These are phyloP conservation scores for Platorchestia sp. DNA, from an alignment of 1,140 invertebrate species.

Conservation along the genomic window DNA sequence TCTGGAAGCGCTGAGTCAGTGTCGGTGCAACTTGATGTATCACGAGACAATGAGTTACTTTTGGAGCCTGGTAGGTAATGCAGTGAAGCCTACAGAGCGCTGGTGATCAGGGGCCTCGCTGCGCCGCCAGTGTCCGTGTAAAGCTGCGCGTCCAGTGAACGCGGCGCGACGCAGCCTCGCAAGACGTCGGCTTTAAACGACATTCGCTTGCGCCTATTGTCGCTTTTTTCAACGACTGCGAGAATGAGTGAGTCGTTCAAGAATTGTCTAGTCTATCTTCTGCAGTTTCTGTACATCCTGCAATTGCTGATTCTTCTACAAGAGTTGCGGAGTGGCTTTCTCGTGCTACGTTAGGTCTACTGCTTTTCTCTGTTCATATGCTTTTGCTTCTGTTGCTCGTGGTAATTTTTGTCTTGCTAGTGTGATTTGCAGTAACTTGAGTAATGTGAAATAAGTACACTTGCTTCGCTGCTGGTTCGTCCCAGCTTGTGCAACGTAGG, in stretches of 20 bases:
- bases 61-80: too few relatives aligned
- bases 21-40: background rate
- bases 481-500: background rate
- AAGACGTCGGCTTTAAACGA: background rate
- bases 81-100: background rate
- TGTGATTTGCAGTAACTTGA: background rate
- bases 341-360: background rate
- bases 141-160: background rate
- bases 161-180: background rate
- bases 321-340: background rate
- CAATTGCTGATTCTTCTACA: background rate
- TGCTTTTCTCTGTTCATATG: background rate
- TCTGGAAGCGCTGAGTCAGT: background rate
- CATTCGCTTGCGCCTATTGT: background rate
- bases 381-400: background rate
- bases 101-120: background rate
- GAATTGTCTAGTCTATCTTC: background rate
- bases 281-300: background rate
- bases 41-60: background rate
- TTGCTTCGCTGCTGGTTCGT: background rate
- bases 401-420: background rate
- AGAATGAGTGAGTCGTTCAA: background rate
- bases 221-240: background rate
- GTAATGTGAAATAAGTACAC: background rate
- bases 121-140: background rate